Evolutionary conservation across 2,113 vertebrate species (phyloP).

Genomic region (Drymodes brunneopygia): DNA sequence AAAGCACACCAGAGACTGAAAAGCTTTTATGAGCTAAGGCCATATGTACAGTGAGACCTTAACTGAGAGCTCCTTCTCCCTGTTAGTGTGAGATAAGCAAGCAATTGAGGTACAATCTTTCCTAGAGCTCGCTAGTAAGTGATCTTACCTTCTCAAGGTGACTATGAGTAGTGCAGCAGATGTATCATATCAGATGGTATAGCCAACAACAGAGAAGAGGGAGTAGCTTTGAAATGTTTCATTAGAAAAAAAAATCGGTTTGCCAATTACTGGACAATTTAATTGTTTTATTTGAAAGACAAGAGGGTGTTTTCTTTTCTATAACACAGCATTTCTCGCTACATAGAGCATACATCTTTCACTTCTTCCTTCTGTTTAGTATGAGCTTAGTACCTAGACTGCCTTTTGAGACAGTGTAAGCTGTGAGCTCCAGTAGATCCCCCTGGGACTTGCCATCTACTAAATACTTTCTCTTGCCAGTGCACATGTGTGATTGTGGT

Average conservation of each 20-base stretch:
- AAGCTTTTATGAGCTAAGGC: not conserved
- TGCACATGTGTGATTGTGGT: not conserved
- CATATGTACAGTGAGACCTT: not conserved
- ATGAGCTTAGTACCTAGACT: not conserved
- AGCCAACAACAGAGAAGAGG: not conserved
- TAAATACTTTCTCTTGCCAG: not conserved
- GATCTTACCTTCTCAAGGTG: not conserved
- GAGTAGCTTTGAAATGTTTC: not conserved
- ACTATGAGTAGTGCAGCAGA: not conserved
- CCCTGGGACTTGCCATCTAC: not conserved
- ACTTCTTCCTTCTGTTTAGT: not conserved
- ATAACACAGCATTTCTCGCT: not conserved
- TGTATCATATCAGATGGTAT: fast-evolving
- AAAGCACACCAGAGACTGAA: not conserved
- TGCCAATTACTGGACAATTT: not conserved
- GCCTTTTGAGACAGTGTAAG: not conserved
- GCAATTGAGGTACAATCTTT: not conserved
- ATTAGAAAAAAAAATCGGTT: not conserved
- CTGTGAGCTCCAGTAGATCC: not conserved
- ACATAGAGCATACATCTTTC: not conserved
- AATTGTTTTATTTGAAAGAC: not conserved
- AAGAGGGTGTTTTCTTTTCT: not conserved
- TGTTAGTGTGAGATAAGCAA: not conserved
- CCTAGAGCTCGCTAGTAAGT: not conserved
- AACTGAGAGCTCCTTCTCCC: not conserved